These are phyloP conservation scores for Macaria liturata DNA, from an alignment of 2,888 invertebrate genomes.

Conservation along the genomic window DNA sequence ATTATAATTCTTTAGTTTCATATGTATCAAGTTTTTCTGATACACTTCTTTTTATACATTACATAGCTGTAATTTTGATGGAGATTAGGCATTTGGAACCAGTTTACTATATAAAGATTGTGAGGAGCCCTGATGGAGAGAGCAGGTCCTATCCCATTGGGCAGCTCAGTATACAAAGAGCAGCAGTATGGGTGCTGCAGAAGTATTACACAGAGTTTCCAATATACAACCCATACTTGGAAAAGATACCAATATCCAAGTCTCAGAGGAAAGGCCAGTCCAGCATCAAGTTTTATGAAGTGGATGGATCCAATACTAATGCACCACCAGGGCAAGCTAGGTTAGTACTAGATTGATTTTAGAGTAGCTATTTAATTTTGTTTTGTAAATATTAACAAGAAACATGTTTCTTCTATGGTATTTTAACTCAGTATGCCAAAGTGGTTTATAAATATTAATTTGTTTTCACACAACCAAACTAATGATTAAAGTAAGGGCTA, in stretches of 20 bases:
- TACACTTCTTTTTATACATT: constrained; percentile 96
- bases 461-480: too few species aligned
- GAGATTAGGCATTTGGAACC: constrained; percentile 97
- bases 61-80: constrained; percentile 95
- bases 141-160: constrained; percentile 94
- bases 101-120: constrained; percentile 94
- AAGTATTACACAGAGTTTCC: constrained; percentile 98
- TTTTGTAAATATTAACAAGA: too few species aligned
- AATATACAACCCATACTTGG: constrained; percentile 98
- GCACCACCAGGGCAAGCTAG: constrained; percentile 88
- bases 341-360: constrained; percentile 43
- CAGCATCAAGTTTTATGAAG: constrained; percentile 98
- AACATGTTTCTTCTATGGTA: too few species aligned
- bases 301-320: constrained; percentile 91
- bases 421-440: too few species aligned
- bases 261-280: constrained; percentile 90
- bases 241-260: constrained; percentile 94
- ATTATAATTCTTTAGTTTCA: constrained; percentile 94
- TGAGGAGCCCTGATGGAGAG: constrained; percentile 97
- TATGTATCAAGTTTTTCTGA: constrained; percentile 97
- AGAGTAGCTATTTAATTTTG: too few species aligned
- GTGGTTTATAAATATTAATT: too few species aligned
- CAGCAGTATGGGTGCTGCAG: constrained; percentile 97
- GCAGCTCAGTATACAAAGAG: constrained; percentile 96
- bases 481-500: too few species aligned